Evolutionary conservation across 2,888 invertebrate species (phyloP).

Genomic region (Smittia sp.): DNA sequence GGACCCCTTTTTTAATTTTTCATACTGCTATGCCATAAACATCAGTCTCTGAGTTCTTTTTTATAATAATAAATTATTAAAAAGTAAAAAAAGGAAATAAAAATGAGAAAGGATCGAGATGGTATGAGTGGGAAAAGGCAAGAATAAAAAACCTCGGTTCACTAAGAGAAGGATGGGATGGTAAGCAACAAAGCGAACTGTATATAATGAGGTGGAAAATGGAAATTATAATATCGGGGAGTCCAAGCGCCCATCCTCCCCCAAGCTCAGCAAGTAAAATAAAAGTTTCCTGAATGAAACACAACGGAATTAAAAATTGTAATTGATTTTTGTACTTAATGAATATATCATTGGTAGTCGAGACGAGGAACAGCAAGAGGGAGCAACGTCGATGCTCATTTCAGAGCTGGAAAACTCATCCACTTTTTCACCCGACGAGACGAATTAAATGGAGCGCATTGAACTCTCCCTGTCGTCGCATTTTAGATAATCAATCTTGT

Average conservation of each 20-base stretch:
- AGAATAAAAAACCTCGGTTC: constrained; percentile 26
- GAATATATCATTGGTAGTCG: constrained; percentile 18
- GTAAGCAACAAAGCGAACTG: not conserved
- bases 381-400: not conserved
- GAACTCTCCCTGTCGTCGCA: too few species aligned
- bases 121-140: constrained; percentile 19
- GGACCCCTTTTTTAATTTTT: constrained; percentile 41
- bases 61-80: constrained; percentile 40
- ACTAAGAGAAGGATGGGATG: constrained; percentile 26
- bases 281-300: not conserved
- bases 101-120: constrained; percentile 26
- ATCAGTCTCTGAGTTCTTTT: constrained; percentile 15
- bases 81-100: constrained; percentile 38
- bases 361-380: not conserved
- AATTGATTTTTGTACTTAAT: constrained; percentile 37
- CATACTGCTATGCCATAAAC: constrained; percentile 25
- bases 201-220: constrained; percentile 38
- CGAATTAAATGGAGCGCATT: not conserved
- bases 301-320: constrained; percentile 9
- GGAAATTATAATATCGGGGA: constrained; percentile 15
- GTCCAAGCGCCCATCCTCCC: not conserved
- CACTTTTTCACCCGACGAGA: not conserved
- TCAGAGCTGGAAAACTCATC: not conserved
- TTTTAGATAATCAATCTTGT: too few species aligned
- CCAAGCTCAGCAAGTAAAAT: not conserved